Evolutionary conservation across 2,888 invertebrate species (phyloP).

Genomic region (Erpobdella octoculata): DNA sequence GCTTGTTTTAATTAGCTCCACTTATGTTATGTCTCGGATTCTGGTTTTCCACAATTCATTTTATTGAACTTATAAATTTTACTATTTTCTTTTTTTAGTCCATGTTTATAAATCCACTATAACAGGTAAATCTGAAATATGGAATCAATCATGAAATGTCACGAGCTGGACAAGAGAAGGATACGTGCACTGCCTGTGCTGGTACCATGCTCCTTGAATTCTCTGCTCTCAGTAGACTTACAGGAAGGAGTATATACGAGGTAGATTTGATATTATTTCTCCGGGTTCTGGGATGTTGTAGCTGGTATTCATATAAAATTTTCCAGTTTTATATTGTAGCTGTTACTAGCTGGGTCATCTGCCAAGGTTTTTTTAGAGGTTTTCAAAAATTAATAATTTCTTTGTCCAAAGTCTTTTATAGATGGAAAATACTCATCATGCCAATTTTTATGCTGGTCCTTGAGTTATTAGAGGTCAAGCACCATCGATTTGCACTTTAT

Average conservation of each 20-base stretch:
- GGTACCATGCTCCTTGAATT: conserved; percentile 96
- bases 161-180: conserved; percentile 50
- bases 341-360: background rate
- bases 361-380: too few species aligned
- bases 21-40: too few species aligned
- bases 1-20: background rate
- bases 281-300: too few species aligned
- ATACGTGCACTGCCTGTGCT: conserved; percentile 95
- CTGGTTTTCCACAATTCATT: background rate
- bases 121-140: conserved; percentile 49
- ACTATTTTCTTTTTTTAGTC: background rate
- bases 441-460: too few species aligned
- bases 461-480: too few species aligned
- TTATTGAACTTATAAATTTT: background rate
- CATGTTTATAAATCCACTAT: too few species aligned
- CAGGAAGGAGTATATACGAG: conserved; percentile 81
- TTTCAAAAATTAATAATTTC: too few species aligned
- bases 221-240: conserved; percentile 84
- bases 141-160: conserved; percentile 62
- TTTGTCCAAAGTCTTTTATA: too few species aligned
- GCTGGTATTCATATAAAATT: background rate
- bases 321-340: background rate
- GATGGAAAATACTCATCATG: too few species aligned
- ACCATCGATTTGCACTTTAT: too few species aligned
- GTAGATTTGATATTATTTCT: too few species aligned